Evolutionary conservation across 2,888 invertebrate species (phyloP).

Genomic region (Physocephala rufipes): DNA sequence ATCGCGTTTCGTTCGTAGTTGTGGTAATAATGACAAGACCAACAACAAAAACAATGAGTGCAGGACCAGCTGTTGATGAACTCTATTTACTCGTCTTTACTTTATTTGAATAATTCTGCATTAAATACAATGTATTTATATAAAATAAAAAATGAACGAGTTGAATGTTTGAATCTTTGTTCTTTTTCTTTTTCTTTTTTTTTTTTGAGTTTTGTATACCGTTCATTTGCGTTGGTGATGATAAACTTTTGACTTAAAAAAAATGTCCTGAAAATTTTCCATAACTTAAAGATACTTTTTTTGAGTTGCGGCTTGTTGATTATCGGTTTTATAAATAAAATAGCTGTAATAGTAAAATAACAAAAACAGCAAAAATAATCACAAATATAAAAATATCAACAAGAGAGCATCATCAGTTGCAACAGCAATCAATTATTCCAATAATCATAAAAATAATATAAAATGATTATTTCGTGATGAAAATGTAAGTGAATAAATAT

Average conservation of each 20-base stretch:
- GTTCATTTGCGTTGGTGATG: constrained; percentile 7
- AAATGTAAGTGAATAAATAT: neutral
- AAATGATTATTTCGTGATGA: too few species aligned
- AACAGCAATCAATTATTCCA: constrained; percentile 1
- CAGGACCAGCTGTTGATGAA: too few species aligned
- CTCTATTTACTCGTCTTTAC: too few species aligned
- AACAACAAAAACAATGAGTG: too few species aligned
- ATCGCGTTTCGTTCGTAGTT: too few species aligned
- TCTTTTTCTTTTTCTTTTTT: neutral
- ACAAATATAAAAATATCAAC: neutral
- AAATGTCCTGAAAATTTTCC: constrained; percentile 30
- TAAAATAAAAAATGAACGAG: too few species aligned
- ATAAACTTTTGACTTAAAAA: constrained; percentile 33
- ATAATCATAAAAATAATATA: neutral
- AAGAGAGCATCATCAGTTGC: neutral
- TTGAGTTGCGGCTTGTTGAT: neutral
- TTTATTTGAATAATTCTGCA: too few species aligned
- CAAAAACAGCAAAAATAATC: neutral
- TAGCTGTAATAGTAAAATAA: neutral
- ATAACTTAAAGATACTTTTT: constrained; percentile 25
- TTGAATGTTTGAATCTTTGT: too few species aligned
- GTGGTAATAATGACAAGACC: too few species aligned
- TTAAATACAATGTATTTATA: too few species aligned
- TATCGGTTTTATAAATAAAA: neutral
- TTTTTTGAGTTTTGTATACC: neutral